Base-by-base conservation (phyloP, 2,888 invertebrate species). In the Lochmaea capreae region DNA sequence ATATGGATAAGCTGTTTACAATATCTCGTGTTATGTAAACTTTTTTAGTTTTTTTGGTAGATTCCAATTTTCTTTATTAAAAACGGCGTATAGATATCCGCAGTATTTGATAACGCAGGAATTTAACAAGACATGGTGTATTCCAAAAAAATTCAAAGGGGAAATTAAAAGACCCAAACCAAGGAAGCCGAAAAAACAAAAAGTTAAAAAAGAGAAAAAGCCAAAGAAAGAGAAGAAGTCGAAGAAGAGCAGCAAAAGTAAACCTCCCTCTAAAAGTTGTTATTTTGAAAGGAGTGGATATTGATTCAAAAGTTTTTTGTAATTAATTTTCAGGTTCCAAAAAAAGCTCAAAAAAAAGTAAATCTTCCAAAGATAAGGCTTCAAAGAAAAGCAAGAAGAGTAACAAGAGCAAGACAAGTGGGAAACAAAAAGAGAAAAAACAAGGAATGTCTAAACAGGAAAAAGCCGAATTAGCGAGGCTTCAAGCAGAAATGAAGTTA, bases 51-150 rank as follows among this genome's bases (percentile, higher is more conserved):
- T 87, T 76, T 83, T 85, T 76, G 84, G 85, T 67, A 84, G 80
- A 65, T 87, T 87, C 74, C 86, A 86, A 73, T 87, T 84, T 76
- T 79, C 81, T 14, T 75, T 87, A 10, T 80, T 86, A 11, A 84
- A 83, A 76, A 74, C 83, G 18, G 83, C 85, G 0, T 81, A 85
- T 39, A 82, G 83, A 74, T 81, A 80, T 62, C 80, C 82, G 2
- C 85, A 85, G 14, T 80, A 79, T 72, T 75, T 85, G 16, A 82
- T 85, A 26, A 82, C 84, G 1, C 86, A 87, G 79, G 81, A 81
- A 63, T 54, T 87, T 9, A 87, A 86, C 73, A 63, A 76, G 0
- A 79, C 82, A 39, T 87, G 87, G 87, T 78, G 72, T 12, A 78
- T 84, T 22, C 87, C 87, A 0, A 87, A 87, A 79, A 73, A 78